These are phyloP conservation scores for Globodera rostochiensis DNA, from an alignment of 1,140 invertebrate genomes.

Conservation along the genomic window DNA sequence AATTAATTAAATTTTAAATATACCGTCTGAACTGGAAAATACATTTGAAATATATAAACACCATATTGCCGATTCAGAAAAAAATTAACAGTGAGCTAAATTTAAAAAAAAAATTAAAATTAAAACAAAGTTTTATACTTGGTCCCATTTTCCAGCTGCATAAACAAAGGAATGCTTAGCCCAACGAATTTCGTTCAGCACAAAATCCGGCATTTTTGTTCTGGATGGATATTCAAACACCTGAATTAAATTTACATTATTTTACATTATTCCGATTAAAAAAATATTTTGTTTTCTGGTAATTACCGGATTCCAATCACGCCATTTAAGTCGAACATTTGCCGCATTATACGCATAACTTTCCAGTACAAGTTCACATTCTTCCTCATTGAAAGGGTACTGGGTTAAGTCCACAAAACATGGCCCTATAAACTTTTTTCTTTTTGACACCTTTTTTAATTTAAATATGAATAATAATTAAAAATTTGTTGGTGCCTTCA, in stretches of 20 bases:
- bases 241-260: conserved; percentile 31
- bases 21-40: conserved; percentile 39
- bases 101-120: conserved; percentile 4
- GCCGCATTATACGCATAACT: conserved; percentile 63
- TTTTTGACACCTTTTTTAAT: not conserved
- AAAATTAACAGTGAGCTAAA: conserved; percentile 67
- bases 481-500: conserved; percentile 41
- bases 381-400: conserved; percentile 54
- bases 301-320: conserved; percentile 62
- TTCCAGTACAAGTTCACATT: conserved; percentile 56
- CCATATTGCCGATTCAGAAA: conserved; percentile 68
- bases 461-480: conserved; percentile 26
- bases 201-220: conserved; percentile 64
- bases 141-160: conserved; percentile 55
- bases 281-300: conserved; percentile 7
- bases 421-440: conserved; percentile 19
- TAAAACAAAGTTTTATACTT: conserved; percentile 23
- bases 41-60: conserved; percentile 69
- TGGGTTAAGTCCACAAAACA: conserved; percentile 46
- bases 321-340: conserved; percentile 61
- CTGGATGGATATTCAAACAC: conserved; percentile 57
- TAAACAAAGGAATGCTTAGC: conserved; percentile 63
- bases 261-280: no score
- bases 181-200: conserved; percentile 58
- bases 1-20: not conserved